Evolutionary conservation across 2,888 invertebrate species (phyloP).

Genomic region (Tinea semifulvella): DNA sequence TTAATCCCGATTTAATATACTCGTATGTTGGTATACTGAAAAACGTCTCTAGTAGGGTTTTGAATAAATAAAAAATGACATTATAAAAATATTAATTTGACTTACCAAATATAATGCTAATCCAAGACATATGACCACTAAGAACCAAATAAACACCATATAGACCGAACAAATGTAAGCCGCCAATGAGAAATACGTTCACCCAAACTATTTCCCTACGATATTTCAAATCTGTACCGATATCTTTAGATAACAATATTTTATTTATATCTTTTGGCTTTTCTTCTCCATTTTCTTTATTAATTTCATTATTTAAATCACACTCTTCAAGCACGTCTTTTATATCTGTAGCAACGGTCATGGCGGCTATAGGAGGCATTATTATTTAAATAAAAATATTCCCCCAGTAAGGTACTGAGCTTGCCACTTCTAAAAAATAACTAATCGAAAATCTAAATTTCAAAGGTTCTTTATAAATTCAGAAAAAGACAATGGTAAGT

Average conservation of each 20-base stretch:
- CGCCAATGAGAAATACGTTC: conserved; percentile 67
- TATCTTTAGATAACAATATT: conserved; percentile 31
- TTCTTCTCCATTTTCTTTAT: neutral
- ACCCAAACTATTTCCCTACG: conserved; percentile 68
- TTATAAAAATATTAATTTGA: neutral
- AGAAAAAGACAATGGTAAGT: neutral
- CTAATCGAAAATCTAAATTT: neutral
- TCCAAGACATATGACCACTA: conserved; percentile 27
- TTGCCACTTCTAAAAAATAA: neutral
- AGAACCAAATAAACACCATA: conserved; percentile 45
- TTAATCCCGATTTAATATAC: no score
- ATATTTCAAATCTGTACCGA: conserved; percentile 55
- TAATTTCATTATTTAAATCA: neutral
- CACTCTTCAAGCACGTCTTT: neutral
- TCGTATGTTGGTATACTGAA: no score
- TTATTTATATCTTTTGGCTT: neutral
- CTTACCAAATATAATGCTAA: conserved; percentile 36
- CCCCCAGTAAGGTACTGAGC: neutral
- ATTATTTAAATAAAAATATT: neutral
- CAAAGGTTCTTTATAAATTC: conserved; percentile 1
- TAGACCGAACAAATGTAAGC: conserved; percentile 57
- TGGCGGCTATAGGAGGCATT: neutral
- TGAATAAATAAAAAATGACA: no score
- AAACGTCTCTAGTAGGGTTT: no score
- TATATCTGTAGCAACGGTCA: neutral